Base-by-base conservation (phyloP, 2,888 invertebrate genomes). In the Cantharis rufa region DNA sequence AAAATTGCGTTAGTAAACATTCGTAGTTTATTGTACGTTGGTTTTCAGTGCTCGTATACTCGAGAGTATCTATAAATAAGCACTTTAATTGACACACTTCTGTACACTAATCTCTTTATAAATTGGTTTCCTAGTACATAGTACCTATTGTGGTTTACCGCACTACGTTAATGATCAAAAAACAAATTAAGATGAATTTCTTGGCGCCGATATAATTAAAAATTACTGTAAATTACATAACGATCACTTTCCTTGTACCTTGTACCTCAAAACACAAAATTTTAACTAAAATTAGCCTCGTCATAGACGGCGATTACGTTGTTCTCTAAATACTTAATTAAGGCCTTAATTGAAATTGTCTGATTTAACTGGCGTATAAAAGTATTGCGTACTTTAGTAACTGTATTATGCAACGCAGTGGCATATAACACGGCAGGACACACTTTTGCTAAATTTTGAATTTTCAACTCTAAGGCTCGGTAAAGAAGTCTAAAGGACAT, bases 171-270 rank as follows among this genome's bases (percentile, higher is more conserved):
- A 69, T 69, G 73, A 73, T 69, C 69, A 73, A 73, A 73, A 69
- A 62, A 62, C 69, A 73, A 73, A 69, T 72, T 73, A 69, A 27
- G 66, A 62, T 71, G 68, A 75, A 71, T 28, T 27, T 71, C 32
- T 71, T 75, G 75, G 75, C 75, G 75, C 75, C 75, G 24, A 66
- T 24, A 66, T 71, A 71, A 71, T 75, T 75, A 71, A 74, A 74
- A 70, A 11, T 48, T 48, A 48, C 7, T 48, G 48, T 48, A 48
- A n/a, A 48, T 48, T 48, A 48, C 48, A 48, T 48, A 48, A 48
- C 48, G n/a, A 48, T 48, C n/a, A 48, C 48, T 48, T 48, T 48
- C 48, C 48, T 48, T 48, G 48, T n/a, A 48, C 48, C 48, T 48
- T 48, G 48, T n/a, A 48, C 48, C n/a, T 13, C n/a, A 48, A 48